These are phyloP conservation scores for Promerops cafer DNA, from an alignment of 2,113 vertebrate genomes.

Conservation along the genomic window DNA sequence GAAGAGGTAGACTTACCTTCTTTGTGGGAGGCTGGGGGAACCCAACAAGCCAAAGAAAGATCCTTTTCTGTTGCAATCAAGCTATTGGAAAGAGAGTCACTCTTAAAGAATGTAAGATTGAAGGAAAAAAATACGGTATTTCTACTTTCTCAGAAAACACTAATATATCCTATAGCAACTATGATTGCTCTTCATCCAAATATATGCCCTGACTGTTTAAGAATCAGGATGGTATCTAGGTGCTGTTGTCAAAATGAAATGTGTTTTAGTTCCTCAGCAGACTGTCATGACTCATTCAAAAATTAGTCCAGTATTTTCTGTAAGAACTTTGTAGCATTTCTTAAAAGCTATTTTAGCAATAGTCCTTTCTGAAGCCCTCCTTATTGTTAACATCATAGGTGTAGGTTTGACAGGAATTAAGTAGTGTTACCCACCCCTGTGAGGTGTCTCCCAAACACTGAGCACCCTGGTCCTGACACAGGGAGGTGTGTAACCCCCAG, in stretches of 20 bases:
- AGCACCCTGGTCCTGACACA: background rate
- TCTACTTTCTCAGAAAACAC: background rate
- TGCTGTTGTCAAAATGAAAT: background rate
- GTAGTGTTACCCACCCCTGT: too few relatives aligned
- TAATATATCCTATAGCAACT: background rate
- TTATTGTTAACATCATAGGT: background rate
- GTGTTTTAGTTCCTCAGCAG: background rate
- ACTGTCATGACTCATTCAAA: background rate
- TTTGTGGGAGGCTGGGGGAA: rapidly evolving
- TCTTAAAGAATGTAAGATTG: background rate
- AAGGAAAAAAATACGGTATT: background rate
- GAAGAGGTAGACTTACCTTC: background rate
- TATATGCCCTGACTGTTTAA: background rate
- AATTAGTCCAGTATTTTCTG: background rate
- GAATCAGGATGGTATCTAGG: background rate
- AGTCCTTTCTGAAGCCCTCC: background rate
- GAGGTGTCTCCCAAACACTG: background rate
- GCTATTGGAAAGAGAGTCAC: background rate
- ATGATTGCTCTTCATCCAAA: background rate
- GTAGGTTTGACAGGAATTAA: background rate
- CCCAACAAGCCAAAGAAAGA: background rate
- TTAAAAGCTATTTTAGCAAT: background rate
- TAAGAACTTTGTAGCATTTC: background rate
- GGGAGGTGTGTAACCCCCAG: background rate
- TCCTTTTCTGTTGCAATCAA: background rate